These are phyloP conservation scores for Picus viridis DNA, from an alignment of 2,797 vertebrate genomes.

Conservation along the genomic window DNA sequence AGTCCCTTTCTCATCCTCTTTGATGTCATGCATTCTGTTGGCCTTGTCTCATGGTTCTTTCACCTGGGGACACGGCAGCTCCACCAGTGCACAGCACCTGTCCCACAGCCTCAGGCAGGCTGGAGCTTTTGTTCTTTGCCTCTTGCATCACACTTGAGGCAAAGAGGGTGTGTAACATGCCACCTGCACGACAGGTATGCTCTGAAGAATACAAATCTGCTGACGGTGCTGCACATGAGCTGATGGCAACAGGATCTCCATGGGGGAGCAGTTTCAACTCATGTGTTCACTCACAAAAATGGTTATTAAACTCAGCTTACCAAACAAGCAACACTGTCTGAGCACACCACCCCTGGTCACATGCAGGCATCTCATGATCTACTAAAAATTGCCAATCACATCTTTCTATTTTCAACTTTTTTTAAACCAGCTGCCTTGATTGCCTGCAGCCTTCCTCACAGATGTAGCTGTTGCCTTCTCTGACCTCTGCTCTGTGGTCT, in stretches of 20 bases:
- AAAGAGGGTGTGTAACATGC: not conserved
- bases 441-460: constrained; percentile 27
- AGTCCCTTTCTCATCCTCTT: not conserved
- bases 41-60: not conserved
- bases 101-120: not conserved
- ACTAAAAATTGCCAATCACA: constrained; percentile 7
- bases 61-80: not conserved
- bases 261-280: not conserved
- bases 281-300: not conserved
- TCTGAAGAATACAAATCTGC: not conserved
- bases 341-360: not conserved
- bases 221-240: not conserved
- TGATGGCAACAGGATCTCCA: not conserved
- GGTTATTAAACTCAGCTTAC: not conserved
- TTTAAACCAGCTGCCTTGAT: not conserved
- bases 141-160: not conserved
- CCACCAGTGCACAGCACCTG: not conserved
- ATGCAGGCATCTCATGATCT: constrained; percentile 41
- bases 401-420: not conserved
- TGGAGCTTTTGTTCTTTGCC: not conserved
- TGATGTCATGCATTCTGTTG: not conserved
- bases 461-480: constrained; percentile 18
- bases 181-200: not conserved
- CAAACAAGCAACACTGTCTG: not conserved
- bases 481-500: constrained; percentile 5